Percentiles rank a stretch among this genome's conserved stretches.
phyloP scores from a whole-genome alignment of 1,140 invertebrate genomes.

The Drosophila littoralis region DNA sequence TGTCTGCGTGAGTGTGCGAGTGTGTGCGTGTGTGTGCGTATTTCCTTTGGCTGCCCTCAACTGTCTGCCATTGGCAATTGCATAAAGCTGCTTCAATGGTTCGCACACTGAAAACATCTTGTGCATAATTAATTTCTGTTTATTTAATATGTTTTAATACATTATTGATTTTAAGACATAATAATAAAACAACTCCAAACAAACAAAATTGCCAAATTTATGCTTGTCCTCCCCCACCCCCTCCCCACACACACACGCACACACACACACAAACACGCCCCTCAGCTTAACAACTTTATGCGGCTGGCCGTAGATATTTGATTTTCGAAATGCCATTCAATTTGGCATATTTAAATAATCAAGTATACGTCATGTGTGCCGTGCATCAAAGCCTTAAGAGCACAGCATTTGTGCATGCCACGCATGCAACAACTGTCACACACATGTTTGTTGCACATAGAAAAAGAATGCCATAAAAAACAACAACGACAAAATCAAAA shows the following conservation, averaged over 20 bases:
- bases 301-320: too few species aligned
- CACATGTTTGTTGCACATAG: not conserved
- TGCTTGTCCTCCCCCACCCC: too few species aligned
- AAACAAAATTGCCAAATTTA: constrained; percentile 1
- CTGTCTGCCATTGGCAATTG: constrained; percentile 46
- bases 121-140: constrained; percentile 75
- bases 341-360: constrained; percentile 13
- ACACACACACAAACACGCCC: too few species aligned
- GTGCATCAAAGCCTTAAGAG: constrained; percentile 5
- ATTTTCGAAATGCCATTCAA: constrained; percentile 4
- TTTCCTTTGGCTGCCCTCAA: constrained; percentile 6
- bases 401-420: not conserved
- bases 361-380: constrained; percentile 35
- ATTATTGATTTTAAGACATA: constrained; percentile 62
- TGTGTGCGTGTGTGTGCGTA: not conserved
- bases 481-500: constrained; percentile 4
- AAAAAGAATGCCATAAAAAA: constrained; percentile 14
- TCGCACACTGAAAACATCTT: constrained; percentile 41
- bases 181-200: constrained; percentile 23
- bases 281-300: too few species aligned
- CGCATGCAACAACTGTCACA: constrained; percentile 13
- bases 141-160: constrained; percentile 71
- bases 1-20: not conserved
- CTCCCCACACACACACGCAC: too few species aligned
- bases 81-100: constrained; percentile 37